Base-by-base conservation (phyloP, 2,113 vertebrate genomes). In the Tiliqua scincoides region DNA sequence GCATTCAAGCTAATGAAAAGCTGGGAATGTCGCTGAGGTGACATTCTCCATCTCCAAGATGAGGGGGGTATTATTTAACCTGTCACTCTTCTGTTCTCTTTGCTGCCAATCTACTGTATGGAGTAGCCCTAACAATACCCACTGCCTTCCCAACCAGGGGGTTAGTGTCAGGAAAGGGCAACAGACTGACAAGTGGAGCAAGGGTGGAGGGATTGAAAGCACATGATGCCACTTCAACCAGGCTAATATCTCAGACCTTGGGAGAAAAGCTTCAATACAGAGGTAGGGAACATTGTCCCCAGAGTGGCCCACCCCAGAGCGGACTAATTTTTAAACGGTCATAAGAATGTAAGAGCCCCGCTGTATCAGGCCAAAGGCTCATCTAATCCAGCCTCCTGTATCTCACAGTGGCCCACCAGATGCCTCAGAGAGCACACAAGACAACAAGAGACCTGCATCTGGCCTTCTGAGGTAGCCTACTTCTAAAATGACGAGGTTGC, bases 1-100 rank as follows among this genome's bases (percentile, higher is more conserved):
- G 93, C 92, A 91, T 93, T 95, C 89, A 94, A 83, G 82, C 81
- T 86, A 90, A 93, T 90, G 90, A 94, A 48, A 95, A 94, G 90
- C 94, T 84, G 87, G 85, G 92, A 91, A 91, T 88, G 92, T 91
- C 30, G 52, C 86, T 90, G 91, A 94, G 92, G 93, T 95, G 93
- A 94, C 88, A 48, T 90, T 95, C 93, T 94, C 93, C 93, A 89
- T 94, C 89, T 90, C 88, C 0, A 1, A 63, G 4, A 78, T 6
- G 62, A 85, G 88, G 87, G 25, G 91, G 79, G 94, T 87, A 90
- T 94, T 95, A 94, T 92, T 90, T 89, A 91, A 93, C 92, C 93
- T 87, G 91, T 93, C 92, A 94, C 87, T 94, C 74, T 72, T 67
- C 21, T 0, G 84, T 88, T 86, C 93, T 95, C 92, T 85, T 93